Evolutionary conservation across 2,888 invertebrate genomes (phyloP), one percentile per base, ranked within the genome.

Genomic region (Eremobia ochroleuca): DNA sequence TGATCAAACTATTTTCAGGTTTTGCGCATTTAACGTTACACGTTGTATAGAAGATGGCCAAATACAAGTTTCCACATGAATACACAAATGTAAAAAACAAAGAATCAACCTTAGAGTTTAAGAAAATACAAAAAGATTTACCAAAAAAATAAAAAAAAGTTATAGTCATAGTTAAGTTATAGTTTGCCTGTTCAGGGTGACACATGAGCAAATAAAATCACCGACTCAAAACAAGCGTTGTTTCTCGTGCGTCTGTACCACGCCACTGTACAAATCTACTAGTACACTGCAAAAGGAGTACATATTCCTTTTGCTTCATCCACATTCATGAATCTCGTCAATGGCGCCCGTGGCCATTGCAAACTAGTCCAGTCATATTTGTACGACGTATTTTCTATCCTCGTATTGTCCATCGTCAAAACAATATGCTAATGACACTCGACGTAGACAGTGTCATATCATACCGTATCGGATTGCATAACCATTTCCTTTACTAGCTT

Each of bases 391-490:
- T 34, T 58, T 49, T 28, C 13, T 52, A 15, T 59, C 1, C 4
- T 21, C 8, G 18, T 68, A 52, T 65, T 66, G 59, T 9, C n/a
- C 37, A 58, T 64, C 66, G 18, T 78, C 71, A 62, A 69, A 76
- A 88, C 81, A 81, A 79, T 73, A 75, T 78, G 67, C 61, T 75
- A 88, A 73, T 81, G 69, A 58, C 58, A 69, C 31, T 62, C 25
- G 28, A 71, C 65, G 40, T 55, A 52, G 34, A 69, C 46, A 58
- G 62, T 73, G 73, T 69, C 28, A 68, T 55, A 73, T 74, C 58
- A 68, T 62, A 76, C 75, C 76, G 77, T 83, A 85, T 80, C 81
- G 75, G 34, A 86, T 89, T 81, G 77, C 72, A 81, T 88, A 82
- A 86, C 71, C 69, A 43, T 76, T 81, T 88, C 82, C 82, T 80